A percentile compares a stretch with the other conserved stretches of the same genome.
Evolutionary conservation across 2,797 vertebrate genomes (phyloP).

Genomic region (Cichlasoma orientale): DNA sequence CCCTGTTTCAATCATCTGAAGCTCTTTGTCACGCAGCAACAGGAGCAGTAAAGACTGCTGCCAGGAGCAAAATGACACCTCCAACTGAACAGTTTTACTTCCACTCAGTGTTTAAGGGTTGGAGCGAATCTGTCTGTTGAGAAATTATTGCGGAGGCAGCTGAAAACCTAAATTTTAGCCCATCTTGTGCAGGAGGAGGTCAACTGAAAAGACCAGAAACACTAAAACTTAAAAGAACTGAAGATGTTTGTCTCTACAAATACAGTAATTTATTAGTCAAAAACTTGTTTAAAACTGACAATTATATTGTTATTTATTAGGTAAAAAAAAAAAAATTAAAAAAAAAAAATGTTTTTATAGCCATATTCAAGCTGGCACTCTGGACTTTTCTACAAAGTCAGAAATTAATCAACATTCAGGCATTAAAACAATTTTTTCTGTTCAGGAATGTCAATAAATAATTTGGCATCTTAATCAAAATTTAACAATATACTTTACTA

Average conservation of each 20-base stretch:
- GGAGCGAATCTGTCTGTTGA: not conserved
- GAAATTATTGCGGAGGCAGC: not conserved
- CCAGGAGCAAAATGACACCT: conserved; percentile 1
- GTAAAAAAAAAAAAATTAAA: not conserved
- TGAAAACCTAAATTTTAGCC: not conserved
- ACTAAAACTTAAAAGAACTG: not conserved
- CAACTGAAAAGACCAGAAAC: not conserved
- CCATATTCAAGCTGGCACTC: too few species aligned
- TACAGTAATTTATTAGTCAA: not conserved
- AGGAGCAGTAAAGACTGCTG: conserved; percentile 34
- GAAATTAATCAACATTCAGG: not conserved
- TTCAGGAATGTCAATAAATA: not conserved
- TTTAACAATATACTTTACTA: not conserved
- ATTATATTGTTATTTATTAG: not conserved
- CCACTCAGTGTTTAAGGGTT: not conserved
- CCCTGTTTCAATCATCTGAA: conserved; percentile 48
- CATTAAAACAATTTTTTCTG: not conserved
- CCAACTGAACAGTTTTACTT: not conserved
- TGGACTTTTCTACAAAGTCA: too few species aligned
- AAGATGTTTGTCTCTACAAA: not conserved
- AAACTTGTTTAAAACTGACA: not conserved
- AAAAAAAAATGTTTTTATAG: not conserved
- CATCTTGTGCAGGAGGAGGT: not conserved
- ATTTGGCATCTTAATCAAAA: not conserved
- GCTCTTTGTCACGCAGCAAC: conserved; percentile 64